These are phyloP conservation scores for Periphyllus acericola DNA, from an alignment of 2,888 invertebrate genomes.

Conservation along the genomic window DNA sequence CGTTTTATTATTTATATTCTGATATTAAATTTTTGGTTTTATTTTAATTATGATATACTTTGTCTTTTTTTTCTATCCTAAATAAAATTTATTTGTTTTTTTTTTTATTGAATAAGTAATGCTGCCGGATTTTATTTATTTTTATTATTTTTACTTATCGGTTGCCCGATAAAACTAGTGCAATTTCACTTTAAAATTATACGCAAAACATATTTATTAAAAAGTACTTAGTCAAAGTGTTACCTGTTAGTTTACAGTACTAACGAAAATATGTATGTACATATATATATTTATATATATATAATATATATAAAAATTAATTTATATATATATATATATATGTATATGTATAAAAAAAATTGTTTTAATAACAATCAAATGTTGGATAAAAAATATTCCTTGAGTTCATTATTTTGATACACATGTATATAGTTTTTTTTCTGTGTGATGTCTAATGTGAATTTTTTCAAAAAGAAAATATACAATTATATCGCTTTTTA, in stretches of 20 bases:
- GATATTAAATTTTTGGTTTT: conserved; percentile 59
- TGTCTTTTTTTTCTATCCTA: conserved; percentile 30
- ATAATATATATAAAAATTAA: conserved; percentile 22
- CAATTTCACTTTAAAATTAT: conserved; percentile 53
- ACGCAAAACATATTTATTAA: conserved; percentile 33
- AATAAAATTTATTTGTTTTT: conserved; percentile 4
- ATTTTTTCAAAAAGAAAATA: conserved; percentile 62
- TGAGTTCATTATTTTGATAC: conserved; percentile 61
- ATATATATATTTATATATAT: background rate
- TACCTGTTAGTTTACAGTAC: conserved; percentile 60
- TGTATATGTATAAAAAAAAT: conserved; percentile 38
- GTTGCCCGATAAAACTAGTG: conserved; percentile 53
- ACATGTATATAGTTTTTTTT: conserved; percentile 60
- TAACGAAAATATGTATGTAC: conserved; percentile 56
- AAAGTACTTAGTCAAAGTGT: conserved; percentile 62
- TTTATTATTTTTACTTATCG: conserved; percentile 34
- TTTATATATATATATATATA: conserved; percentile 39
- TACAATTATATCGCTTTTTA: conserved; percentile 62
- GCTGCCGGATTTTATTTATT: conserved; percentile 48
- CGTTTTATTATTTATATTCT: conserved; percentile 61
- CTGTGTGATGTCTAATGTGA: conserved; percentile 62
- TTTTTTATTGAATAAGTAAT: conserved; percentile 28
- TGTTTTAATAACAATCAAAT: conserved; percentile 62
- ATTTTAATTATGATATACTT: conserved; percentile 51
- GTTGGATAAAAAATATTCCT: conserved; percentile 59